Evolutionary conservation across 2,888 invertebrate genomes (phyloP).

Genomic region (Dasysyrphus tricinctus): DNA sequence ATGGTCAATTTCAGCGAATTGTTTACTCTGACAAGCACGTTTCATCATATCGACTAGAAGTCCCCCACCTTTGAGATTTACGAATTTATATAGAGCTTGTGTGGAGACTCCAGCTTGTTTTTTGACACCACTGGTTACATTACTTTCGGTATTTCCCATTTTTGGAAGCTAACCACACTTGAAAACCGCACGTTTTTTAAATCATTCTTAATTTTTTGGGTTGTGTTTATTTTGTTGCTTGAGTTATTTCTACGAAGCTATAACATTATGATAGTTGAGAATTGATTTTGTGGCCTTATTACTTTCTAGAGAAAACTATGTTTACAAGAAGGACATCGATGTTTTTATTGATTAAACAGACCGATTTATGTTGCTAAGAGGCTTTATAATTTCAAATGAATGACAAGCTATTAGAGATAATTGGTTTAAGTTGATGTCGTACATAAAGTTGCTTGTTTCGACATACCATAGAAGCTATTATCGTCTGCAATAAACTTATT

Average conservation of each 20-base stretch:
- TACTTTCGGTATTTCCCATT: slow-evolving; percentile 94
- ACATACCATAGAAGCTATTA: neutral
- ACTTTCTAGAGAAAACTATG: neutral
- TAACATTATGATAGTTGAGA: neutral
- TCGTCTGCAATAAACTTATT: no score
- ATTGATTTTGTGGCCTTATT: neutral
- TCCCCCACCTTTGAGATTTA: slow-evolving; percentile 96
- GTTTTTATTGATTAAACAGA: slow-evolving; percentile 28
- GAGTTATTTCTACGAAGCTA: neutral
- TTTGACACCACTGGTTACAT: slow-evolving; percentile 97
- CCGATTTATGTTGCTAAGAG: slow-evolving; percentile 22
- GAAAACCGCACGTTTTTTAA: neutral
- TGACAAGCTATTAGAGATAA: neutral
- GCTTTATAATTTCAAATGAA: neutral
- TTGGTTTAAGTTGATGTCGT: neutral
- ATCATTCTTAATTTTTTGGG: neutral
- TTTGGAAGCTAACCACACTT: neutral
- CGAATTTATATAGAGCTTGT: slow-evolving; percentile 93
- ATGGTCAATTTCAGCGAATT: slow-evolving; percentile 95
- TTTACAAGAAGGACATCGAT: slow-evolving; percentile 11
- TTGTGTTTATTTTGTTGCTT: no score
- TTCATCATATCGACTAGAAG: slow-evolving; percentile 97
- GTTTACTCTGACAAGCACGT: slow-evolving; percentile 93
- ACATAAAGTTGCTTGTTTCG: neutral
- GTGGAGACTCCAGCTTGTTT: slow-evolving; percentile 95